Evolutionary conservation across 1,140 invertebrate genomes (phyloP).

Genomic region (Octopus sinensis): DNA sequence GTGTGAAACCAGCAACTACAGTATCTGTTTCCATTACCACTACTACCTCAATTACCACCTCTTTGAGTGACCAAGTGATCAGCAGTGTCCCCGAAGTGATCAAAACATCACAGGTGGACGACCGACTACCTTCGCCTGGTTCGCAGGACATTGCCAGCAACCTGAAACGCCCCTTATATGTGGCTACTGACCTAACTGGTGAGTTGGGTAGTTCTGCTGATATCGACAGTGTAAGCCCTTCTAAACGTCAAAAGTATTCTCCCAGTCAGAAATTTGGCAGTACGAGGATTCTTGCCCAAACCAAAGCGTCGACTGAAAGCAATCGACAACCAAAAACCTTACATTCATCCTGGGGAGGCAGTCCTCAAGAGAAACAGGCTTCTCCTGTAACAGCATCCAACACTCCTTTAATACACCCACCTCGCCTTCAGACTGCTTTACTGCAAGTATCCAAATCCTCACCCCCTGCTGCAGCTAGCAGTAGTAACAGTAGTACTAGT

Average conservation of each 20-base stretch:
- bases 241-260: slow-evolving; percentile 18
- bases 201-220: background rate
- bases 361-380: background rate
- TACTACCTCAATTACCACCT: background rate
- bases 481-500: background rate
- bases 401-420: slow-evolving; percentile 9
- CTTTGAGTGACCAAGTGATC: background rate
- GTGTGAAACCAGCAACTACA: background rate
- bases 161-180: slow-evolving; percentile 22
- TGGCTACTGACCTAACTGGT: slow-evolving; percentile 6
- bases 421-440: slow-evolving; percentile 8
- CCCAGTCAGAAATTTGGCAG: slow-evolving; percentile 35
- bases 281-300: slow-evolving; percentile 44
- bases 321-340: slow-evolving; percentile 29
- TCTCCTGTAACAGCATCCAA: background rate
- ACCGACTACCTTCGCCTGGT: background rate
- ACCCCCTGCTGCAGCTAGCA: slow-evolving; percentile 9
- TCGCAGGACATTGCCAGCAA: slow-evolving; percentile 12
- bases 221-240: slow-evolving; percentile 12
- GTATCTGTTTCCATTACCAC: slow-evolving; percentile 4
- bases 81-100: background rate
- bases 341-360: background rate
- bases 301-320: slow-evolving; percentile 42
- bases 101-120: background rate
- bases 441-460: slow-evolving; percentile 10